Percentiles rank a stretch among this genome's conserved stretches.
These are phyloP conservation scores for Macrosoma leucophasiata DNA, from an alignment of 2,888 invertebrate genomes.

Conservation along the genomic window DNA sequence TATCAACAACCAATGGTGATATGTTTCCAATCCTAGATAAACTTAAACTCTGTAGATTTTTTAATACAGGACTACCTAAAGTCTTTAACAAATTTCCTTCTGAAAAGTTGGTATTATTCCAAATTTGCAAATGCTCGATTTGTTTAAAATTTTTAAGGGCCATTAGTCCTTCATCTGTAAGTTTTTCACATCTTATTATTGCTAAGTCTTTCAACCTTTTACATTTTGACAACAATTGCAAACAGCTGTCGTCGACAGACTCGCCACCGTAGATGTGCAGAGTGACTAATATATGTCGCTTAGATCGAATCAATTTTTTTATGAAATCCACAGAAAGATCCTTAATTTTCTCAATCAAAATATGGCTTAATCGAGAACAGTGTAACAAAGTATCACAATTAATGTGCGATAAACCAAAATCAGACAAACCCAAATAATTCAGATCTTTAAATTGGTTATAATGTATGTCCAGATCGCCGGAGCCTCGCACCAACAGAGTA, in stretches of 20 bases:
- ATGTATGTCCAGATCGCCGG: slow-evolving; percentile 40
- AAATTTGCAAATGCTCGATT: slow-evolving; percentile 54
- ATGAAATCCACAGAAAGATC: slow-evolving; percentile 47
- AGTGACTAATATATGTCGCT: slow-evolving; percentile 42
- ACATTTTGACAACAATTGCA: slow-evolving; percentile 50
- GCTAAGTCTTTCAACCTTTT: slow-evolving; percentile 49
- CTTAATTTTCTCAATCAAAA: slow-evolving; percentile 61
- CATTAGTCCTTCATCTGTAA: slow-evolving; percentile 53
- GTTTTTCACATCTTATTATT: slow-evolving; percentile 56
- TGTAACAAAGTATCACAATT: slow-evolving; percentile 51
- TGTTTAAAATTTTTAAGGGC: slow-evolving; percentile 39
- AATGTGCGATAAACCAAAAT: slow-evolving; percentile 51
- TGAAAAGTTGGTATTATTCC: slow-evolving; percentile 60
- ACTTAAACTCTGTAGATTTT: slow-evolving; percentile 52
- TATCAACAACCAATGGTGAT: slow-evolving; percentile 52
- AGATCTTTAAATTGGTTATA: slow-evolving; percentile 51
- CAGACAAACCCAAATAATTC: slow-evolving; percentile 48
- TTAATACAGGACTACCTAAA: slow-evolving; percentile 42
- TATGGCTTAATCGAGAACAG: slow-evolving; percentile 50
- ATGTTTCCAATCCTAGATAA: slow-evolving; percentile 57
- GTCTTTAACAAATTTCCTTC: slow-evolving; percentile 46
- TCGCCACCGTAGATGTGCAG: slow-evolving; percentile 59
- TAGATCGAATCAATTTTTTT: slow-evolving; percentile 43
- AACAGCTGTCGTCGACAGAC: slow-evolving; percentile 49
- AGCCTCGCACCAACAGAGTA: slow-evolving; percentile 42